A percentile compares a stretch with the other conserved stretches of the same genome.
Conservation (phyloP, 1,140 invertebrate species). For the Pantala flavescens region DNA sequence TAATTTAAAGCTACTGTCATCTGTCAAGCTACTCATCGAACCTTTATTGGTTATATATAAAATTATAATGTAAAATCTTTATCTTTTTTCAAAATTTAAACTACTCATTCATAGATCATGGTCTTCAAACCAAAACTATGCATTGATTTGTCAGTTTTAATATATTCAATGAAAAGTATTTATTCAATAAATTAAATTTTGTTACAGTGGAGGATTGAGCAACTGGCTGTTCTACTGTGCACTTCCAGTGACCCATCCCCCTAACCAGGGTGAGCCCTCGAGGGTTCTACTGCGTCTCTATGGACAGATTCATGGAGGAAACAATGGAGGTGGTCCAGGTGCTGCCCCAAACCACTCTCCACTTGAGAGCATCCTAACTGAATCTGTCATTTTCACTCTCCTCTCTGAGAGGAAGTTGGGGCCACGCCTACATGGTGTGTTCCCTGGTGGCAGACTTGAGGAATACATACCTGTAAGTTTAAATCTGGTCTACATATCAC, state of each 20-base stretch:
- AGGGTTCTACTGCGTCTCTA: constrained; percentile 45
- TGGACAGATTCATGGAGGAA: constrained; percentile 38
- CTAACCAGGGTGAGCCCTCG: constrained; percentile 37
- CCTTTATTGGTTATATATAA: too few species aligned
- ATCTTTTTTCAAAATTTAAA: too few species aligned
- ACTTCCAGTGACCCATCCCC: constrained; percentile 35
- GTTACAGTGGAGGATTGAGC: constrained; percentile 50
- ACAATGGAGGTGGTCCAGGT: constrained; percentile 13
- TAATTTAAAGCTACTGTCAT: too few species aligned
- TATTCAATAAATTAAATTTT: too few species aligned
- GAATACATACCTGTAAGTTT: constrained; percentile 50
- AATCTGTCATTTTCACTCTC: constrained; percentile 48
- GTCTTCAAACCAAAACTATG: too few species aligned
- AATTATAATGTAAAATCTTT: too few species aligned
- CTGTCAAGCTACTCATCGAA: too few species aligned
- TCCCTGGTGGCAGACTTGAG: constrained; percentile 52
- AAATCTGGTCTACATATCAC: too few species aligned
- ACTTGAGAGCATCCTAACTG: constrained; percentile 38
- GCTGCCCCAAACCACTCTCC: constrained; percentile 18
- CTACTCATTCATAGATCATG: too few species aligned
- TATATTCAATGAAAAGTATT: too few species aligned
- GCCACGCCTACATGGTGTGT: constrained; percentile 54
- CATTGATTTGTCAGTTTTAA: too few species aligned
- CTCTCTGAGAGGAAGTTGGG: constrained; percentile 51
- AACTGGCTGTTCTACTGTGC: constrained; percentile 47